Percentiles rank a stretch among this genome's conserved stretches.
These are phyloP conservation scores for Sinohyriopsis cumingii DNA, from an alignment of 2,888 invertebrate species.

Conservation along the genomic window DNA sequence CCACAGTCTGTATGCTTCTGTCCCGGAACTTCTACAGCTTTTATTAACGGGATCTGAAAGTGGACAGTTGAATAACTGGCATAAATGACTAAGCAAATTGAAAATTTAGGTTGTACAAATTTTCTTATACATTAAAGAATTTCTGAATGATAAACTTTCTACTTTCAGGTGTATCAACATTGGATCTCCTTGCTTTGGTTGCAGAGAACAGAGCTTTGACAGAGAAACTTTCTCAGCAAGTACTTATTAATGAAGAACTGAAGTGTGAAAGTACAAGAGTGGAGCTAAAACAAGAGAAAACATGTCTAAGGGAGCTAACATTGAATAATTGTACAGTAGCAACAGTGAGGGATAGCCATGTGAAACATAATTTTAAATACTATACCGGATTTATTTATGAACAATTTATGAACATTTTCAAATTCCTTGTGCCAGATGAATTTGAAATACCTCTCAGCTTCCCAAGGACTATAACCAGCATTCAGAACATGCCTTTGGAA, in stretches of 20 bases:
- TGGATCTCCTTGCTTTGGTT: conserved; percentile 10
- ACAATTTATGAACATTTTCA: too few relatives aligned
- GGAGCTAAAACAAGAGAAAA: neutral
- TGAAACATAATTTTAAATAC: conserved; percentile 12
- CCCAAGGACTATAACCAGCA: conserved; percentile 9
- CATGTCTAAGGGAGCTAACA: neutral
- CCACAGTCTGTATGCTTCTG: too few relatives aligned
- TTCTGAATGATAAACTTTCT: neutral
- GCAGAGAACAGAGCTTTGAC: conserved; percentile 13
- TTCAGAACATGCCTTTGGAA: conserved; percentile 7
- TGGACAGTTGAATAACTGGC: neutral
- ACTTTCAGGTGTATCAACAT: conserved; percentile 12
- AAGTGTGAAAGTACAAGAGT: conserved; percentile 1
- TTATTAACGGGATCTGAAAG: too few relatives aligned
- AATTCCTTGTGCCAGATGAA: conserved; percentile 10
- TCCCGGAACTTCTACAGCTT: neutral
- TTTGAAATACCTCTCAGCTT: conserved; percentile 1
- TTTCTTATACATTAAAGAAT: neutral
- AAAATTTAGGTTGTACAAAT: neutral
- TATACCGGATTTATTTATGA: conserved; percentile 18
- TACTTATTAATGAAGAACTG: conserved; percentile 1
- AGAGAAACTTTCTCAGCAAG: neutral
- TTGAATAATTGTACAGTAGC: conserved; percentile 2
- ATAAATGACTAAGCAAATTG: too few relatives aligned
- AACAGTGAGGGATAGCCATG: conserved; percentile 3